phyloP scores from a whole-genome alignment of 2,888 invertebrate species.

The Mystacides longicornis region DNA sequence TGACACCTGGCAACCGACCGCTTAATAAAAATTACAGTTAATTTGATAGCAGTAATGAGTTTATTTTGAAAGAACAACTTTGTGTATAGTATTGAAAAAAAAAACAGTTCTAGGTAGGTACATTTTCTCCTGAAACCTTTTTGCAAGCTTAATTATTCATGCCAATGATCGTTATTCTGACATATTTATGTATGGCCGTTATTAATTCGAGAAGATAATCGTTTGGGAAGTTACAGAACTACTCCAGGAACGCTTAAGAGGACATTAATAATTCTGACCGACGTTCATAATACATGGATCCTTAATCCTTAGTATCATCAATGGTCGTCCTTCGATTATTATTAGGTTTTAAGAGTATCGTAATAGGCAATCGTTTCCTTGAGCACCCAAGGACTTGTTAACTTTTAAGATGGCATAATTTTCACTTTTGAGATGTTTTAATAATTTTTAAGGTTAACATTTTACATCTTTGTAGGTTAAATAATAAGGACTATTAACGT shows the following conservation, averaged over 20 bases:
- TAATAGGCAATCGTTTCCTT: background rate
- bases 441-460: background rate
- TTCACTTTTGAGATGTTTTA: background rate
- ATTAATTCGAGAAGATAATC: slow-evolving; percentile 4
- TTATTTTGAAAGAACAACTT: slow-evolving; percentile 17
- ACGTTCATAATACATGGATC: too few species aligned
- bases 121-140: slow-evolving; percentile 8
- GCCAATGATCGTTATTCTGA: slow-evolving; percentile 2
- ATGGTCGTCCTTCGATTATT: background rate
- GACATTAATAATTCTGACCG: too few species aligned
- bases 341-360: background rate
- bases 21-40: slow-evolving; percentile 26
- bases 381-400: background rate
- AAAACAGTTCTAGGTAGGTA: too few species aligned
- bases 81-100: too few species aligned
- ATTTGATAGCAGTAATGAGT: slow-evolving; percentile 8
- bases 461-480: too few species aligned
- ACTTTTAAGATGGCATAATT: background rate
- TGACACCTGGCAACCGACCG: slow-evolving; percentile 20
- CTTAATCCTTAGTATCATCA: too few species aligned
- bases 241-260: too few species aligned
- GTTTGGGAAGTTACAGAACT: background rate
- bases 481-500: too few species aligned
- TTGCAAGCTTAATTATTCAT: slow-evolving; percentile 12
- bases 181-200: slow-evolving; percentile 12